These are phyloP conservation scores for Sebastes cheni DNA, from an alignment of 2,797 vertebrate species.

Conservation along the genomic window DNA sequence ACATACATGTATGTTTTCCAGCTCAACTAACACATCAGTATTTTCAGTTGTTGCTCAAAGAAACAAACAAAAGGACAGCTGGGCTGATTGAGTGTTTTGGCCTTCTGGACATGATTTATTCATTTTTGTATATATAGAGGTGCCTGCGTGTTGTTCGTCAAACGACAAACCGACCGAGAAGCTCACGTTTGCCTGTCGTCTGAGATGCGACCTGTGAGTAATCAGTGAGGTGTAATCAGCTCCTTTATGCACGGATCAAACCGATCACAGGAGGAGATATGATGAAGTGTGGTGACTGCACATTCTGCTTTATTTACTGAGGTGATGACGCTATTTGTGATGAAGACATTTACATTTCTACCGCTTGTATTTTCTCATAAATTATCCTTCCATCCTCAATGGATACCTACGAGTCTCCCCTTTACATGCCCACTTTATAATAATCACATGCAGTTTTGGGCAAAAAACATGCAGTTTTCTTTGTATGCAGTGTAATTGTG, in stretches of 20 bases:
- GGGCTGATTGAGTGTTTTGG: too few species aligned
- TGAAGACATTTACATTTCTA: not conserved
- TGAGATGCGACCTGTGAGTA: not conserved
- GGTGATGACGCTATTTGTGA: not conserved
- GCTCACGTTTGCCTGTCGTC: conserved; percentile 1
- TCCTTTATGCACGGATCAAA: conserved; percentile 4
- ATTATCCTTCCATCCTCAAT: not conserved
- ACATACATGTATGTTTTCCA: not conserved
- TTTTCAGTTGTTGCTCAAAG: not conserved
- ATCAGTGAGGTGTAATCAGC: not conserved
- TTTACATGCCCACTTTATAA: not conserved
- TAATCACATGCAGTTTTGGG: not conserved
- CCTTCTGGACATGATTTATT: too few species aligned
- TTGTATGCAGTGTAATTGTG: not conserved
- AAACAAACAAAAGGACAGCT: conserved; percentile 1
- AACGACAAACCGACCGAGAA: not conserved
- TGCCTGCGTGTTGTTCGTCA: not conserved
- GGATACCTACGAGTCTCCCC: not conserved
- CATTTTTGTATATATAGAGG: not conserved
- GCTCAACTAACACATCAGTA: not conserved
- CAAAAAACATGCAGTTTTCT: not conserved
- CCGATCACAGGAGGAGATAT: not conserved
- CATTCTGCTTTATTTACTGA: not conserved
- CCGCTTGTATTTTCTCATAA: not conserved
- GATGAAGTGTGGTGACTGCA: conserved; percentile 8